Evolutionary conservation across 2,113 vertebrate genomes (phyloP).

Genomic region (Nerophis ophidion): DNA sequence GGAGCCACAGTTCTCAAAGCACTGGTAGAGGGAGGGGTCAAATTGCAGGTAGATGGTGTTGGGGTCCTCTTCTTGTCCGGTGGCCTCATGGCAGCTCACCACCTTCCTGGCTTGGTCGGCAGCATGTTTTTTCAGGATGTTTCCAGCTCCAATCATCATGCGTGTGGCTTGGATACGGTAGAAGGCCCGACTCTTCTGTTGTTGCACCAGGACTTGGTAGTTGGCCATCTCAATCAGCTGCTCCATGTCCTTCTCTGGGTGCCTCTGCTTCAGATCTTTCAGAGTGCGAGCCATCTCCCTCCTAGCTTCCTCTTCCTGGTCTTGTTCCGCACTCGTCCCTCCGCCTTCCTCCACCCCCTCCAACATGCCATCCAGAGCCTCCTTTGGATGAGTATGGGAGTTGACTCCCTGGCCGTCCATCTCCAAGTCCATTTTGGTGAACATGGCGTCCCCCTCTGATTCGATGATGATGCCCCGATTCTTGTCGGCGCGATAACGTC

Average conservation of each 20-base stretch:
- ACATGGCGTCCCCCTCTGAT: conserved; percentile 74
- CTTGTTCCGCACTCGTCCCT: conserved; percentile 50
- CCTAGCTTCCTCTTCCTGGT: conserved; percentile 72
- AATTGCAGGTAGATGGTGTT: conserved; percentile 77
- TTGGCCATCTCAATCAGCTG: conserved; percentile 83
- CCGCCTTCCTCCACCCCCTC: conserved; percentile 69
- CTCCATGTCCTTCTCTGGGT: conserved; percentile 81
- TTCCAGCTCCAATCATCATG: conserved; percentile 83
- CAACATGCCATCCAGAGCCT: conserved; percentile 71
- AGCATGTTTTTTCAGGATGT: conserved; percentile 81
- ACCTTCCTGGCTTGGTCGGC: conserved; percentile 80
- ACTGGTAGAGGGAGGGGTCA: conserved; percentile 77
- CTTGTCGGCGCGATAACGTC: conserved; percentile 77
- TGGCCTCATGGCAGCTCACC: conserved; percentile 74
- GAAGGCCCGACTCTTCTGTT: conserved; percentile 82
- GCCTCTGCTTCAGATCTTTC: conserved; percentile 77
- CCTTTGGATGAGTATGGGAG: conserved; percentile 69
- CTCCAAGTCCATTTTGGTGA: conserved; percentile 77
- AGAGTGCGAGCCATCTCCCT: conserved; percentile 78
- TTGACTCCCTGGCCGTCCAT: conserved; percentile 75
- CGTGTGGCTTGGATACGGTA: conserved; percentile 83
- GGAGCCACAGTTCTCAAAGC: conserved; percentile 82
- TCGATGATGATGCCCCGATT: conserved; percentile 76
- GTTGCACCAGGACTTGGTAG: conserved; percentile 79
- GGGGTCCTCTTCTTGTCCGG: conserved; percentile 74